Conservation (phyloP, 1,140 invertebrate species). For the Pentalonia nigronervosa region DNA sequence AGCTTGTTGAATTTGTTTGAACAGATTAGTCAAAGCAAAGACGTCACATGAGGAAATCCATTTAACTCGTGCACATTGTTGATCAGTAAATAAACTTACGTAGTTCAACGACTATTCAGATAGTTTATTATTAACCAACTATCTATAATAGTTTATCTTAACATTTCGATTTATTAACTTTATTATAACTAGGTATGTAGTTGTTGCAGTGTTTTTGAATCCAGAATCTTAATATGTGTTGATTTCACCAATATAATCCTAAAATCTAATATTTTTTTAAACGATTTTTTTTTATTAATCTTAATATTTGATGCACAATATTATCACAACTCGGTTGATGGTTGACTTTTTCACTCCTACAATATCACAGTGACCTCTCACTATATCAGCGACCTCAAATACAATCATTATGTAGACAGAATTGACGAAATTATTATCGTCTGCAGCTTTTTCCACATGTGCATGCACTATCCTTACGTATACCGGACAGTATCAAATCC, state of each 20-base stretch:
- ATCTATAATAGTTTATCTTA: too few relatives aligned
- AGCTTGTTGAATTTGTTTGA: not conserved
- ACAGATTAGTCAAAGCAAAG: not conserved
- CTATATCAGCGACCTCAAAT: not conserved
- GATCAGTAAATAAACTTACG: not conserved
- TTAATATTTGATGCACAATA: not conserved
- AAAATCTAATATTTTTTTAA: too few relatives aligned
- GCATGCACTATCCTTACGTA: too few relatives aligned
- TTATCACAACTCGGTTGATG: not conserved
- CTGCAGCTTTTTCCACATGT: too few relatives aligned
- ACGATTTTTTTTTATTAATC: too few relatives aligned
- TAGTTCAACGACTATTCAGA: not conserved
- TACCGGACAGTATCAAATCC: too few relatives aligned
- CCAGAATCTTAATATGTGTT: too few relatives aligned
- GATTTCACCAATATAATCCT: too few relatives aligned
- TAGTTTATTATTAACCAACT: too few relatives aligned
- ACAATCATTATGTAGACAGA: too few relatives aligned
- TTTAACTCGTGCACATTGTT: not conserved
- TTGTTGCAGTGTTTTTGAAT: too few relatives aligned
- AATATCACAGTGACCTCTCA: not conserved
- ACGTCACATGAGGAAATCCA: not conserved
- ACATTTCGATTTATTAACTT: not conserved
- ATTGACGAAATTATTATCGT: too few relatives aligned
- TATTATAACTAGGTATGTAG: not conserved
- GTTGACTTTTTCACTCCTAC: not conserved